Conservation (phyloP, 1,140 invertebrate genomes). For the Sminthurides bifidus region DNA sequence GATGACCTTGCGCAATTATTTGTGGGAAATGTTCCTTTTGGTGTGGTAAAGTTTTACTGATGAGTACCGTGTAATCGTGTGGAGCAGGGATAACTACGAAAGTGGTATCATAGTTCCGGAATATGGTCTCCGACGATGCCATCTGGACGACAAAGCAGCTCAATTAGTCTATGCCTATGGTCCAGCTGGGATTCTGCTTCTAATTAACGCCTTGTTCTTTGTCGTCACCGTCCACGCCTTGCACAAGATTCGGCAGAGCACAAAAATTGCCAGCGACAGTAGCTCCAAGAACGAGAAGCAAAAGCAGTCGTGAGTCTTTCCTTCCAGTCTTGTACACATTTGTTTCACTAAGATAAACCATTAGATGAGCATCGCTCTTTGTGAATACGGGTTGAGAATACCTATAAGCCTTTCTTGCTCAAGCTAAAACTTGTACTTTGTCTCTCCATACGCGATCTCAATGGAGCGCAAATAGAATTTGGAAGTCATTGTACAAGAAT, state of each 20-base stretch:
- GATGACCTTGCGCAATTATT: not conserved
- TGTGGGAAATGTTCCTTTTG: not conserved
- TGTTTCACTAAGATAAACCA: too few relatives aligned
- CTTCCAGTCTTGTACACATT: not conserved
- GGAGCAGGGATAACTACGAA: constrained; percentile 11
- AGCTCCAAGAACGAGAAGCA: constrained; percentile 11
- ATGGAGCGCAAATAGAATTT: too few relatives aligned
- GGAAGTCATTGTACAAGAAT: too few relatives aligned
- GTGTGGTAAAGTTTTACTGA: too few relatives aligned
- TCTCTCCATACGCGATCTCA: too few relatives aligned
- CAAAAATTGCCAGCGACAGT: constrained; percentile 27
- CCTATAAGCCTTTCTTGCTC: too few relatives aligned
- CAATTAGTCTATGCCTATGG: constrained; percentile 32
- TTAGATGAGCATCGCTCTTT: too few relatives aligned
- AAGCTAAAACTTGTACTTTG: too few relatives aligned
- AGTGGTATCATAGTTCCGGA: constrained; percentile 11
- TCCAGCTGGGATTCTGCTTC: constrained; percentile 33
- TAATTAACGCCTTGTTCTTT: constrained; percentile 36
- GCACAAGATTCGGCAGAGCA: constrained; percentile 31
- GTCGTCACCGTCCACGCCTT: constrained; percentile 34
- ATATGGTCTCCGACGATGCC: constrained; percentile 9
- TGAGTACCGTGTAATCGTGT: not conserved
- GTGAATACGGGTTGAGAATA: too few relatives aligned
- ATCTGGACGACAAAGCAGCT: constrained; percentile 11
- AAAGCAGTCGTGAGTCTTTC: constrained; percentile 12